phyloP scores from a whole-genome alignment of 2,797 vertebrate genomes.

The Arnoldichthys spilopterus region DNA sequence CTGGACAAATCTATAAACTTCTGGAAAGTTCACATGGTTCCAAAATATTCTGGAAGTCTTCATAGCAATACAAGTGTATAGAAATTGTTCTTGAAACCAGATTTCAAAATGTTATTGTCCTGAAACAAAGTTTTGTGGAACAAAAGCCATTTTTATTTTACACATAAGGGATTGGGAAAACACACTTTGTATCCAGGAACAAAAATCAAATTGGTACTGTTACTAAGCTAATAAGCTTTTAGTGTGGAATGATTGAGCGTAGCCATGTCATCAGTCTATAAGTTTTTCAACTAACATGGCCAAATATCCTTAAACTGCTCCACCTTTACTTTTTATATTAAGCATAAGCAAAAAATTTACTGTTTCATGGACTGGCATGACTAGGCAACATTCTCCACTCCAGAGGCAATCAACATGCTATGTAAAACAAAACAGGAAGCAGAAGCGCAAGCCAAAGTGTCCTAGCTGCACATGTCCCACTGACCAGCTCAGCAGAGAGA shows the following conservation, averaged over 20 bases:
- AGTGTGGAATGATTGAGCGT: neutral
- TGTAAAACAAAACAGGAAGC: neutral
- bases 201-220: too few species aligned
- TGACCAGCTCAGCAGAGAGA: slow-evolving; percentile 13
- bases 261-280: neutral
- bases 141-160: too few species aligned
- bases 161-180: too few species aligned
- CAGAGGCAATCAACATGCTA: neutral
- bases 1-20: too few species aligned
- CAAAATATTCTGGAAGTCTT: too few species aligned
- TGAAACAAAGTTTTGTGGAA: too few species aligned
- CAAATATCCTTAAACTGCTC: neutral
- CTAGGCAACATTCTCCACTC: neutral
- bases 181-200: too few species aligned
- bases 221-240: neutral
- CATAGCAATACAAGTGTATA: too few species aligned
- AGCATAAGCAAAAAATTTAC: neutral
- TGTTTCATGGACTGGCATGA: neutral
- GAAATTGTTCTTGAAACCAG: too few species aligned
- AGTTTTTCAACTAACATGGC: neutral
- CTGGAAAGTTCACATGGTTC: too few species aligned
- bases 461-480: neutral
- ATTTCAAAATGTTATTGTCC: too few species aligned
- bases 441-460: neutral
- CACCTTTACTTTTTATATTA: neutral